These are phyloP conservation scores for Gallinago undulata DNA, from an alignment of 2,113 vertebrate species.

Conservation along the genomic window DNA sequence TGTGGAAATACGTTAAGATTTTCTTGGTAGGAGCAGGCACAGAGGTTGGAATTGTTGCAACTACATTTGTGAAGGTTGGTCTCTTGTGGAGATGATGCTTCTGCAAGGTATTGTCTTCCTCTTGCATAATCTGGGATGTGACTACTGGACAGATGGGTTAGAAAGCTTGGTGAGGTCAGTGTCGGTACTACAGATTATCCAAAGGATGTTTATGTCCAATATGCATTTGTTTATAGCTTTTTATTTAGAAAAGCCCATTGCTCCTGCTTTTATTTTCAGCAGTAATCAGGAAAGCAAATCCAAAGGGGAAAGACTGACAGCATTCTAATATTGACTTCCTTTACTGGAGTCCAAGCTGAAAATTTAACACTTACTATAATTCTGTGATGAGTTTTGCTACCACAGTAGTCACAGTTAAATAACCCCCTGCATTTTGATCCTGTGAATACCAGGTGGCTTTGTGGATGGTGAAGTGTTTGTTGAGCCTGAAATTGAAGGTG, in stretches of 20 bases:
- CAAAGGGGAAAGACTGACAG: neutral
- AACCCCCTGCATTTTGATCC: neutral
- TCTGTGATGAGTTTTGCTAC: neutral
- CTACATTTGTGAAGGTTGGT: accelerated
- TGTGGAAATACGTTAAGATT: neutral
- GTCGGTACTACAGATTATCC: neutral
- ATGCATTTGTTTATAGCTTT: neutral
- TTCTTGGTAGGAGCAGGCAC: neutral
- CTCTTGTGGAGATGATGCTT: neutral
- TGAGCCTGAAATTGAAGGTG: neutral
- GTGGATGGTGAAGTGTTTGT: neutral
- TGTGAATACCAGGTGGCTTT: neutral
- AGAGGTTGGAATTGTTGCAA: neutral
- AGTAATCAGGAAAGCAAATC: neutral
- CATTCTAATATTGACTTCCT: neutral
- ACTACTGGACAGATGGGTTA: neutral
- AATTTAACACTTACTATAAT: neutral
- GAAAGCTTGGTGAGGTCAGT: neutral
- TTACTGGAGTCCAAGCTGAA: neutral
- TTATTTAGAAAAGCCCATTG: neutral
- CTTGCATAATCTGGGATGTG: neutral
- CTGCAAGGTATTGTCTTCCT: neutral
- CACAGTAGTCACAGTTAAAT: neutral
- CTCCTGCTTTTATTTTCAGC: neutral
- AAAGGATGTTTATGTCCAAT: neutral